Percentiles rank a stretch among this genome's conserved stretches.
Evolutionary conservation across 2,888 invertebrate species (phyloP).

Genomic region (Lepidocyrtoides sp.): DNA sequence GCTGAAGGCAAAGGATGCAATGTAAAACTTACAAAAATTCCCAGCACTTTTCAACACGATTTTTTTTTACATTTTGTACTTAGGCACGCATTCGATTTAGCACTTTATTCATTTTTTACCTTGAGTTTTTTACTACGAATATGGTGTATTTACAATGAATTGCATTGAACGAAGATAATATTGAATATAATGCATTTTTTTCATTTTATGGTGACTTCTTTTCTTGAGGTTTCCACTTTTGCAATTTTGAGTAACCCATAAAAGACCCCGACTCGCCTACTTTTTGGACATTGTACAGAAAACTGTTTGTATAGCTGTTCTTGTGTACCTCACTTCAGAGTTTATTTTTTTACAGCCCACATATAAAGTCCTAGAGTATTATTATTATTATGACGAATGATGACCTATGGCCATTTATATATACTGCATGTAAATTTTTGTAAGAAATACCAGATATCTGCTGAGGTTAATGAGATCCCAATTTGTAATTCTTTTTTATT

Average conservation of each 20-base stretch:
- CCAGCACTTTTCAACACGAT: conserved; percentile 12
- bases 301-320: background rate
- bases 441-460: conserved; percentile 42
- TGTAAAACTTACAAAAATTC: background rate
- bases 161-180: background rate
- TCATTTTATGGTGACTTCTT: conserved; percentile 11
- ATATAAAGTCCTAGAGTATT: conserved; percentile 34
- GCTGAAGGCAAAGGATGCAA: background rate
- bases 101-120: background rate
- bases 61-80: background rate
- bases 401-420: conserved; percentile 44
- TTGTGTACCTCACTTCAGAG: background rate
- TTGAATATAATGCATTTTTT: background rate
- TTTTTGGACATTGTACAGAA: conserved; percentile 14
- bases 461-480: conserved; percentile 78
- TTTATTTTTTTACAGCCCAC: conserved; percentile 32
- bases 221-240: conserved; percentile 41
- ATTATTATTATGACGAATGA: conserved; percentile 52
- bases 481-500: conserved; percentile 61
- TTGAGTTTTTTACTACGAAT: background rate
- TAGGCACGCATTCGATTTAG: background rate
- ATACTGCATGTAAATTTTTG: conserved; percentile 57
- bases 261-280: conserved; percentile 44
- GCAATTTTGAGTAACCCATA: conserved; percentile 52
- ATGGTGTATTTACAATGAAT: background rate